A percentile compares a stretch with the other conserved stretches of the same genome.
Conservation (phyloP, 2,113 vertebrate species). For the Camelus bactrianus region DNA sequence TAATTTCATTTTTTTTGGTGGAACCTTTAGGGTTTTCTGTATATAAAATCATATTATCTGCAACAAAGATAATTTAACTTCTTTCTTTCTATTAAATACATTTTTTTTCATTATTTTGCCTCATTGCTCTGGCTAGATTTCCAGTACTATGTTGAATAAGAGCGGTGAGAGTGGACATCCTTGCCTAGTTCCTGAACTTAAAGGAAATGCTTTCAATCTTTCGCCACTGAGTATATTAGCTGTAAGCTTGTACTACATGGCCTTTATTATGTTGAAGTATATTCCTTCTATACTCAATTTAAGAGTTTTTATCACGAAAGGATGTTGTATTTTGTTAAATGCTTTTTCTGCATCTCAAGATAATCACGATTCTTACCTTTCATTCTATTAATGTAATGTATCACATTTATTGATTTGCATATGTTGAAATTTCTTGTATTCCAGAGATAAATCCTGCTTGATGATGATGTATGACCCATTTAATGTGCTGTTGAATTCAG, state of each 20-base stretch:
- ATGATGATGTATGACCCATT: neutral
- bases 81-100: neutral
- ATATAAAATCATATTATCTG: neutral
- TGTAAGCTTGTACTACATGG: neutral
- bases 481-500: neutral
- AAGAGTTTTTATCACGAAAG: neutral
- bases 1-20: neutral
- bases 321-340: neutral
- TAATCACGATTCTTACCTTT: neutral
- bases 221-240: neutral
- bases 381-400: neutral
- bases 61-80: neutral
- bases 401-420: neutral
- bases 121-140: neutral
- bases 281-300: neutral
- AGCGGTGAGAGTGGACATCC: neutral
- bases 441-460: neutral
- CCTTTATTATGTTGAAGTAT: neutral
- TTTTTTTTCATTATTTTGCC: neutral
- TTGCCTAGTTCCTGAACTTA: neutral
- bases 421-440: neutral
- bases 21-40: neutral
- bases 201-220: neutral
- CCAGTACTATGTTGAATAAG: neutral
- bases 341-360: neutral